phyloP scores from a whole-genome alignment of 2,888 invertebrate genomes.

The Blastobasis adustella region DNA sequence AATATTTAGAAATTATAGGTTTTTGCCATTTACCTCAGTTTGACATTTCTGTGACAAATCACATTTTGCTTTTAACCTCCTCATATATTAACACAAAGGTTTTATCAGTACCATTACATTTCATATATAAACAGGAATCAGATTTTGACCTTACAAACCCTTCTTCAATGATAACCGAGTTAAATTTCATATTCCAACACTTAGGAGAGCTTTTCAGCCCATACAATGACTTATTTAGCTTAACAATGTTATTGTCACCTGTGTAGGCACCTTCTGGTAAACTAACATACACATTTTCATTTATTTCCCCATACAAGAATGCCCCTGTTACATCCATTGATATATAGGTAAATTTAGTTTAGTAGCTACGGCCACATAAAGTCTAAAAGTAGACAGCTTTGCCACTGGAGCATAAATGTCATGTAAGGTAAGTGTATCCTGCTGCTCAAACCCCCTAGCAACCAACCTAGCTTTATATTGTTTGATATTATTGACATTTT shows the following conservation, averaged over 20 bases:
- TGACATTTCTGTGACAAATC: too few relatives aligned
- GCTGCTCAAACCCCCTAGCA: conserved; percentile 8
- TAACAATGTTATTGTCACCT: conserved; percentile 6
- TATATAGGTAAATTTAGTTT: conserved; percentile 1
- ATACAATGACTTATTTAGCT: conserved; percentile 11
- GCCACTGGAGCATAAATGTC: conserved; percentile 11
- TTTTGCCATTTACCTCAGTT: too few relatives aligned
- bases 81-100: too few relatives aligned
- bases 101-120: too few relatives aligned
- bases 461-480: conserved; percentile 12
- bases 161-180: conserved; percentile 8
- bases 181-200: conserved; percentile 13
- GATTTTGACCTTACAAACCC: conserved; percentile 8
- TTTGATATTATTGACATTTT: not conserved
- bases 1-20: too few relatives aligned
- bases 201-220: conserved; percentile 15
- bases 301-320: conserved; percentile 12
- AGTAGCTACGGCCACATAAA: conserved; percentile 4
- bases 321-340: conserved; percentile 14
- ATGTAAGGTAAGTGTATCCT: too few relatives aligned
- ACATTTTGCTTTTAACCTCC: too few relatives aligned
- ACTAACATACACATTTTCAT: conserved; percentile 12
- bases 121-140: too few relatives aligned
- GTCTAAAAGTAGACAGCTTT: conserved; percentile 6
- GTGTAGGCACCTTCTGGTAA: conserved; percentile 14